A percentile compares a stretch with the other conserved stretches of the same genome.
Conservation (phyloP, 2,888 invertebrate species). For the Mimachlamys varia region DNA sequence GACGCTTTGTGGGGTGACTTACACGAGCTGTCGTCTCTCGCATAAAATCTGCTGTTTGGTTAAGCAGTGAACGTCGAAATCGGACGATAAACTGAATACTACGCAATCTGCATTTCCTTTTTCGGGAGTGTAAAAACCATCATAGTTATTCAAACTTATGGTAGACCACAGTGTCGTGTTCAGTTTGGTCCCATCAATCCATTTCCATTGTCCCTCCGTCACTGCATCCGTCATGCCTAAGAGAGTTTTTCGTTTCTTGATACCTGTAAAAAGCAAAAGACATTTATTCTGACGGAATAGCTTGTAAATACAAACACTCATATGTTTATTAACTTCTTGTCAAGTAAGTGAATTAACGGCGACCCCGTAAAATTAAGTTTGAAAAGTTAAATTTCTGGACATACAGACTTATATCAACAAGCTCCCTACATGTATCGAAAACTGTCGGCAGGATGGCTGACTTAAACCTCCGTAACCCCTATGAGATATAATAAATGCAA, state of each 20-base stretch:
- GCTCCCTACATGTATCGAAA: no score
- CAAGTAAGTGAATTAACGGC: no score
- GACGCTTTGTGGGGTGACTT: no score
- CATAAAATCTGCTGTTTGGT: neutral
- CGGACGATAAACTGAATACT: neutral
- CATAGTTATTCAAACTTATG: neutral
- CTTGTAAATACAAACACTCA: no score
- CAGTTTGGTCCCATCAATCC: neutral
- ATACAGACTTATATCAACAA: no score
- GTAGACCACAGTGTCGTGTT: neutral
- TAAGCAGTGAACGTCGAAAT: neutral
- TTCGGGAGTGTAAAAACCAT: neutral
- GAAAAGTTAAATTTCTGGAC: no score
- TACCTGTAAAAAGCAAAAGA: neutral
- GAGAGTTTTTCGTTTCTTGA: neutral
- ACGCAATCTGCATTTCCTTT: neutral
- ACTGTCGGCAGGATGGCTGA: no score
- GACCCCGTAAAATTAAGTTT: no score
- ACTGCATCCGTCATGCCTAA: neutral
- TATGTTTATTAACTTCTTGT: no score
- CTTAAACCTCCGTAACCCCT: no score
- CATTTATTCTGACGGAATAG: no score
- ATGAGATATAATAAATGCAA: no score
- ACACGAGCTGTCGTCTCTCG: neutral
- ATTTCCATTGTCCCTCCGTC: neutral